Base-by-base conservation (phyloP, 23 tunicate species). In the Phallusia fumigata region DNA sequence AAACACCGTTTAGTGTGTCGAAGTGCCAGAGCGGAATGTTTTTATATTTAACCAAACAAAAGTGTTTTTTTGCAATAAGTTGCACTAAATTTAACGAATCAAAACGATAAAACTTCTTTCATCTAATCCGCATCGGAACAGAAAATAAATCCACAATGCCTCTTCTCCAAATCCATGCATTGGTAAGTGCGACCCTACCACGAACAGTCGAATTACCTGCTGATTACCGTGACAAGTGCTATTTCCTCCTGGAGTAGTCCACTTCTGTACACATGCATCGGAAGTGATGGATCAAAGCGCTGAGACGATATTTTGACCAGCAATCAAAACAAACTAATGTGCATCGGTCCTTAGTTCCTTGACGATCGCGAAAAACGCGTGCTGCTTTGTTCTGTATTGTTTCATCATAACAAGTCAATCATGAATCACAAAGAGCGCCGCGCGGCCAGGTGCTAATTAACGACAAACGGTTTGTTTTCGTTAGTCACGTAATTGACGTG, bases 381-480 rank as follows among this genome's bases (percentile, higher is more conserved):
- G 69, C 69, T 58, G 69, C 69, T 58, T 58, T 58, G 69, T 58
- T 58, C 69, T 58, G 15, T 13, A 58, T 58, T 58, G 69, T 58
- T 58, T 58, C 69, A 16, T 58, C 69, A 58, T 58, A 58, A 58
- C 69, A 58, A 21, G 26, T 58, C 69, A 24, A 58, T 58, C 69
- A 58, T 58, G 69, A 58, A 58, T 58, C 69, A 58, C 69, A 58
- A 58, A 58, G 18, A 22, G 69, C 28, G 69, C 69, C 69, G 69
- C 26, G 5, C 5, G 28, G 69, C 69, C 69, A 58, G 69, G 69
- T 58, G 69, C 28, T 58, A 58, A 58, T 58, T 58, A 58, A 16
- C 69, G 69, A 58, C 69, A 58, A 24, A 6, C 69, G 69, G 69
- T 58, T 58, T 58, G 69, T 58, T 58, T 58, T 58, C 69, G 69